Percentiles rank a stretch among this genome's conserved stretches.
Evolutionary conservation across 2,888 invertebrate species (phyloP).

Genomic region (Ptilodon capucinus): DNA sequence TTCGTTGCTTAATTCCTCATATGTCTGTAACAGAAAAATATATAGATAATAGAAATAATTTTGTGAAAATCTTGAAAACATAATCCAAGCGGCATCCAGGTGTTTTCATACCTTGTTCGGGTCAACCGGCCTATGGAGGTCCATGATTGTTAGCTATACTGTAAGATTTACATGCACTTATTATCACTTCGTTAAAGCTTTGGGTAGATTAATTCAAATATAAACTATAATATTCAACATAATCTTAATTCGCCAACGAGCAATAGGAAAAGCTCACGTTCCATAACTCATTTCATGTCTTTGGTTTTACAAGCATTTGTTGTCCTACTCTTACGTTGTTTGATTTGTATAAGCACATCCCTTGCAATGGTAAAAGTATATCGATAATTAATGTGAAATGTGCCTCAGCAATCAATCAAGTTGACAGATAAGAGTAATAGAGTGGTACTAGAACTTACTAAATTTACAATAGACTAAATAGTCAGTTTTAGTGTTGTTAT

Average conservation of each 20-base stretch:
- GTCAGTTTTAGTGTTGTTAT: no score
- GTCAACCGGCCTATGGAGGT: conserved; percentile 75
- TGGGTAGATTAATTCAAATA: conserved; percentile 22
- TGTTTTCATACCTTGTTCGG: conserved; percentile 66
- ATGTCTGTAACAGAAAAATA: conserved; percentile 80
- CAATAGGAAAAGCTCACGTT: conserved; percentile 17
- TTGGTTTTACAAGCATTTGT: background rate
- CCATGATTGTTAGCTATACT: conserved; percentile 49
- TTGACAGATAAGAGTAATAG: background rate
- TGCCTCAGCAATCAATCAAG: background rate
- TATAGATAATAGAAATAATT: conserved; percentile 16
- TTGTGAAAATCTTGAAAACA: conserved; percentile 11
- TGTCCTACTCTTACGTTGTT: background rate
- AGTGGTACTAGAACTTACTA: background rate
- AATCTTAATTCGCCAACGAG: conserved; percentile 12
- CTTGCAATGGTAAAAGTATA: background rate
- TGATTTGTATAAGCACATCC: background rate
- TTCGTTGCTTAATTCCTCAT: conserved; percentile 88
- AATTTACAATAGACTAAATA: no score
- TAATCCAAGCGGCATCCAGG: conserved; percentile 24
- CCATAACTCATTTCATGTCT: background rate
- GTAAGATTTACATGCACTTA: conserved; percentile 13
- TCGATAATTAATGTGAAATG: background rate
- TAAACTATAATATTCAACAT: conserved; percentile 5
- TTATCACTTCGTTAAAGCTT: conserved; percentile 10